Evolutionary conservation across 2,888 invertebrate genomes (phyloP).

Genomic region (Leptinotarsa haldemani): DNA sequence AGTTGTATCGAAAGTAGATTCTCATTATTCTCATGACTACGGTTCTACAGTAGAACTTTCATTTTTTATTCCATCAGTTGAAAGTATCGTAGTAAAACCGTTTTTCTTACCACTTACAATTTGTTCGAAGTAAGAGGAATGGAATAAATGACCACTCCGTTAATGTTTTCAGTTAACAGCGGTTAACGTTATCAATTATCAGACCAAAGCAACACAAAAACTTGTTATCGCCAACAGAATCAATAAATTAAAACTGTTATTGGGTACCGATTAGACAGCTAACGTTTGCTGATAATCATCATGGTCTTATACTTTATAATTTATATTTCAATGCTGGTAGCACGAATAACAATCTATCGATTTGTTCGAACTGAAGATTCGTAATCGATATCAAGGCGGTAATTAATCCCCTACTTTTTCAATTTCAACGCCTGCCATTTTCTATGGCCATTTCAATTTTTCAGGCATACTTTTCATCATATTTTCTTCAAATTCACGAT

Average conservation of each 20-base stretch:
- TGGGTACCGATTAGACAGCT: slow-evolving; percentile 13
- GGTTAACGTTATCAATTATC: slow-evolving; percentile 11
- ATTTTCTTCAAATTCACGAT: no score
- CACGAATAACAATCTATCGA: neutral
- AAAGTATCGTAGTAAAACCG: neutral
- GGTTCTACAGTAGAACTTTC: no score
- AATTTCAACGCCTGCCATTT: neutral
- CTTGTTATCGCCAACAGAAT: slow-evolving; percentile 3
- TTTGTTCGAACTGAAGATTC: slow-evolving; percentile 3
- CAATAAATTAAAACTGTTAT: slow-evolving; percentile 14
- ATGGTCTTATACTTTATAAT: slow-evolving; percentile 15
- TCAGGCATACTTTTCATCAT: no score
- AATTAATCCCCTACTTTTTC: neutral
- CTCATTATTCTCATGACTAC: no score
- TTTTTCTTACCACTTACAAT: neutral
- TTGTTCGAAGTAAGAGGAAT: neutral
- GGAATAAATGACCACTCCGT: neutral
- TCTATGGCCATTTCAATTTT: neutral
- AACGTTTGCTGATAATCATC: slow-evolving; percentile 11
- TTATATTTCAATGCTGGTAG: slow-evolving; percentile 10
- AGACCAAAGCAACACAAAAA: slow-evolving; percentile 8
- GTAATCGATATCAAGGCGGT: neutral
- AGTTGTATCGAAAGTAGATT: no score
- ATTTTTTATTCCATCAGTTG: no score
- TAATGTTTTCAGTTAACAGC: slow-evolving; percentile 5